phyloP scores from a whole-genome alignment of 1,140 invertebrate species.

The Berghia stephanieae region DNA sequence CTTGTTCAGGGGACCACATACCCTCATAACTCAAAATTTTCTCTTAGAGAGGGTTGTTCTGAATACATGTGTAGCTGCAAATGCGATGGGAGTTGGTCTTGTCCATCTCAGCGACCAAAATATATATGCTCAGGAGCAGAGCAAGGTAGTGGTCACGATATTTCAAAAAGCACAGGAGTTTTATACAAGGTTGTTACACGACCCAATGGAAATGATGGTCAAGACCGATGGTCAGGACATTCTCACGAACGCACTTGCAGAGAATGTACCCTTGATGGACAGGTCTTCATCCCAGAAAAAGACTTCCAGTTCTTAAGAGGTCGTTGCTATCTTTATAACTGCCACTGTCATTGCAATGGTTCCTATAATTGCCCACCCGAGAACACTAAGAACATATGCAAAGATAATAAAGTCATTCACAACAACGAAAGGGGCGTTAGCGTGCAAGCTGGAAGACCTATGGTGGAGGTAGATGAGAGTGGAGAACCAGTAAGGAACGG shows the following conservation, averaged over 20 bases:
- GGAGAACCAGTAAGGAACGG: background rate
- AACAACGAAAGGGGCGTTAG: no score
- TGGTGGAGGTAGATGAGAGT: no score
- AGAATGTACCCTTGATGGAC: constrained; percentile 10
- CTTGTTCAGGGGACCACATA: constrained; percentile 30
- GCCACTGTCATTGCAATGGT: constrained; percentile 37
- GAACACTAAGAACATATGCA: constrained; percentile 28
- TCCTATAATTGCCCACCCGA: constrained; percentile 30
- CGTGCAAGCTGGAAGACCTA: no score
- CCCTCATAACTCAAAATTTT: constrained; percentile 36
- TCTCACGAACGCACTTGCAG: no score
- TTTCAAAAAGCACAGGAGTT: constrained; percentile 37
- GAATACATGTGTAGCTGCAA: constrained; percentile 43
- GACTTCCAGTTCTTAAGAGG: constrained; percentile 16
- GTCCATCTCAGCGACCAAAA: constrained; percentile 35
- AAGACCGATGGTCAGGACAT: background rate
- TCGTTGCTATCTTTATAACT: constrained; percentile 33
- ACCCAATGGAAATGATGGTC: background rate
- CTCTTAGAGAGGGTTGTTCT: constrained; percentile 39
- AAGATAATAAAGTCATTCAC: no score
- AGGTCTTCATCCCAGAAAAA: constrained; percentile 27
- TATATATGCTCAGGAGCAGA: constrained; percentile 30
- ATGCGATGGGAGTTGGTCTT: constrained; percentile 43
- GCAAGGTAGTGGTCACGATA: constrained; percentile 41
- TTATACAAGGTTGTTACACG: background rate